These are phyloP conservation scores for Tamandua tetradactyla DNA, from an alignment of 2,797 vertebrate genomes.

Conservation along the genomic window DNA sequence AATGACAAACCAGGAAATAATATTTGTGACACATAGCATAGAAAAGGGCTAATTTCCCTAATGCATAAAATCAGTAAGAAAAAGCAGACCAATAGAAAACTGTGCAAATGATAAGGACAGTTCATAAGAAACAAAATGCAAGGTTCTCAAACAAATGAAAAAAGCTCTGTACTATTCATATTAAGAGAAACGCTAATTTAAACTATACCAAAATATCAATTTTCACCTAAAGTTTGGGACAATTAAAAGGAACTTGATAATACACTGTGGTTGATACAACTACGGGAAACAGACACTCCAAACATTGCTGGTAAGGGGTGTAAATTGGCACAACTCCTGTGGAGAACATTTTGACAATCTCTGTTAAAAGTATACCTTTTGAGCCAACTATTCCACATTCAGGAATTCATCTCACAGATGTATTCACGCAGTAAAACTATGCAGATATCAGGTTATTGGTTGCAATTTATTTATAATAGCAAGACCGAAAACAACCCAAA, in stretches of 20 bases:
- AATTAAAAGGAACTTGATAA: constrained; percentile 12
- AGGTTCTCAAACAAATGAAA: neutral
- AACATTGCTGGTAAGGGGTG: neutral
- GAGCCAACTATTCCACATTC: neutral
- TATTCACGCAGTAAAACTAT: neutral
- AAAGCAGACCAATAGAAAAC: neutral
- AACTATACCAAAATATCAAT: neutral
- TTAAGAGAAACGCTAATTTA: constrained; percentile 47
- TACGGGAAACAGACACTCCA: neutral
- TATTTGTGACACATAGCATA: neutral
- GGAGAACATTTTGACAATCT: constrained; percentile 2
- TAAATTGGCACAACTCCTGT: neutral
- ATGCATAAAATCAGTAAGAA: constrained; percentile 39
- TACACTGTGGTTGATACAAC: neutral
- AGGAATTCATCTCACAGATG: neutral
- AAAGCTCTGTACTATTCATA: neutral
- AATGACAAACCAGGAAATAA: constrained; percentile 35
- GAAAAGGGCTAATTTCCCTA: constrained; percentile 47
- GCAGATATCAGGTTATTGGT: neutral
- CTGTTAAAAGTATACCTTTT: neutral
- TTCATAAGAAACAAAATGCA: constrained; percentile 7
- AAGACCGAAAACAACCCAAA: neutral
- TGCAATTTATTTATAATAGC: neutral
- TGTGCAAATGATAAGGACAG: neutral
- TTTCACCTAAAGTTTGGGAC: neutral